Conservation (phyloP, 1,140 invertebrate genomes). For the Penaeus japonicus region DNA sequence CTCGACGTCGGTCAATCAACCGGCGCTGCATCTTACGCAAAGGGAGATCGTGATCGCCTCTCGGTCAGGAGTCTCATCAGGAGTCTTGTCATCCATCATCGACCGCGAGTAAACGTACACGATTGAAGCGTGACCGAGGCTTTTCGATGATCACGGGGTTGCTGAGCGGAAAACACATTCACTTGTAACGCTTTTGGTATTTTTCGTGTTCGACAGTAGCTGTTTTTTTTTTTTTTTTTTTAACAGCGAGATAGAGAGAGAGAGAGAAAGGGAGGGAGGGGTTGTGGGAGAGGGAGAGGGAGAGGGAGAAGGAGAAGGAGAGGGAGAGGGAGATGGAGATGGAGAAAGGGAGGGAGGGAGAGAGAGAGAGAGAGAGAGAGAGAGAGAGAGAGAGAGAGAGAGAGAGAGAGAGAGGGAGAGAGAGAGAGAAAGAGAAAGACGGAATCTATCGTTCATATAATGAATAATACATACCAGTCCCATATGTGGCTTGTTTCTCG, state of each 20-base stretch:
- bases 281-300: not conserved
- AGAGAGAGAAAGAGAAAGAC: slow-evolving; percentile 4
- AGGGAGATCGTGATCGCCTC: too few species aligned
- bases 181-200: too few species aligned
- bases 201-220: not conserved
- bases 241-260: not conserved
- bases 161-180: too few species aligned
- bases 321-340: not conserved
- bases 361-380: not conserved
- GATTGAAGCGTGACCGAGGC: too few species aligned
- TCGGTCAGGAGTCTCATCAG: too few species aligned
- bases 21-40: too few species aligned
- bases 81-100: too few species aligned
- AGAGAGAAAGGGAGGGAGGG: not conserved
- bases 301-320: not conserved
- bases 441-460: not conserved
- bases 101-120: too few species aligned
- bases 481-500: too few species aligned
- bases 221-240: too few species aligned
- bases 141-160: too few species aligned
- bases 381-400: not conserved
- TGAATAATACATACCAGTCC: not conserved
- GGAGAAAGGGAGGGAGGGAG: not conserved
- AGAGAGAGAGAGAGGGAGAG: not conserved
- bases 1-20: too few species aligned